Base-by-base conservation (phyloP, 1,140 invertebrate species). In the Trachymyrmex cornetzi region DNA sequence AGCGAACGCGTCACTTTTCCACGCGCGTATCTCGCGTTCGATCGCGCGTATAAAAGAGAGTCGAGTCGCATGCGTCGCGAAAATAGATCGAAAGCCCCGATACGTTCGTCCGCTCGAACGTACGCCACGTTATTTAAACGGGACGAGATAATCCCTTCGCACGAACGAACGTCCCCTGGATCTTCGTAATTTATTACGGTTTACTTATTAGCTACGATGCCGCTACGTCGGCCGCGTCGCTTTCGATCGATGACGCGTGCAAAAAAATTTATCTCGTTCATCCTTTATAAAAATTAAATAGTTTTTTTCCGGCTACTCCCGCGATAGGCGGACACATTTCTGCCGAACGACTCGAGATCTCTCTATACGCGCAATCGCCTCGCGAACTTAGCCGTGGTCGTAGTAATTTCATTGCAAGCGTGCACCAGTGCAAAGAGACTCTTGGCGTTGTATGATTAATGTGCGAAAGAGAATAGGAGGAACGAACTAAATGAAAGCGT, bases 21-120 rank as follows among this genome's bases (percentile, higher is more conserved):
- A 77, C 72, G 50, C 50, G 57, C n/a, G 19, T 24, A 61, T 74
- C 69, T 74, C 38, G 53, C 50, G 34, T 44, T 63, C 71, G 63
- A 77, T 82, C 80, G 80, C 82, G 82, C 82, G 72, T 85, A 75
- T 79, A 63, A 77, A 85, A 77, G 82, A 85, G 82, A 85, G 74
- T 63, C 79, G 79, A 81, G 79, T 81, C 79, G 79, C 79, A 82
- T 74, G 66, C 67, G 80, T 59, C 67, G 79, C 67, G 67, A 74
- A 82, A 82, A 38, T 57, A 74, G 80, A 82, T 82, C 67, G 80
- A 74, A 82, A 82, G 67, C 80, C 0, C 69, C 80, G 80, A 82
- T 82, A 82, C n/a, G 55, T 53, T 44, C 79, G 79, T 44, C 19
- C 66, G 67, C 53, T 30, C 80, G 55, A 53, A 34, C 66, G 50